Base-by-base conservation (phyloP, 2,888 invertebrate species). In the Drosophila helvetica region DNA sequence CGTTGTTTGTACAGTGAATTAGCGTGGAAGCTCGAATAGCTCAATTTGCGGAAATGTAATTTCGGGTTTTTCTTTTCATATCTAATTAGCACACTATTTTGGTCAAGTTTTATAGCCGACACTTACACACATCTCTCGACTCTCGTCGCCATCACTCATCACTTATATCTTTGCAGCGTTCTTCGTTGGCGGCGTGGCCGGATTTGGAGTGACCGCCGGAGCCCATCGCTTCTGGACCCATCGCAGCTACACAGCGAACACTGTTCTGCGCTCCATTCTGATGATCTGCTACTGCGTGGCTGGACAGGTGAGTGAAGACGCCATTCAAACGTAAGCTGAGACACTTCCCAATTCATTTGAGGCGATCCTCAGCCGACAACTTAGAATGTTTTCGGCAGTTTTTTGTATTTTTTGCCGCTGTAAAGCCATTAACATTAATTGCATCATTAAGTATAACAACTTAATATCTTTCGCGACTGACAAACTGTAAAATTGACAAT, bases 211-310 rank as follows among this genome's bases (percentile, higher is more conserved):
- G 12, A 95, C 95, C 0, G 95, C 93, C 0, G 95, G 95, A 10
- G 95, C 92, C 0, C 95, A 96, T 89, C 93, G 95, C 45, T 93
- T 93, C 61, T 95, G 95, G 95, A 93, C 93, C 53, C 95, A 95
- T 90, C 93, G 94, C 75, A 93, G 95, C 0, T 95, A 93, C 88
- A 95, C 95, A 91, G 95, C 95, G 1, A 95, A 93, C 77, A 74
- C 93, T 70, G 94, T 95, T 0, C 89, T 95, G 5, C 93, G 94
- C 72, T 91, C 94, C 45, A 93, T 95, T 54, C 90, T 95, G 15
- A 92, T 94, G 71, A 73, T 94, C 15, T 94, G 94, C 78, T 95
- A 93, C 89, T 94, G 94, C 3, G 90, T 93, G 0, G 93, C 95
- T 69, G 95, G 95, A 55, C 95, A 95, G 93, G 95, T 95, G 92